These are phyloP conservation scores for Ptychoptera albimana DNA, from an alignment of 2,888 invertebrate genomes.

Conservation along the genomic window DNA sequence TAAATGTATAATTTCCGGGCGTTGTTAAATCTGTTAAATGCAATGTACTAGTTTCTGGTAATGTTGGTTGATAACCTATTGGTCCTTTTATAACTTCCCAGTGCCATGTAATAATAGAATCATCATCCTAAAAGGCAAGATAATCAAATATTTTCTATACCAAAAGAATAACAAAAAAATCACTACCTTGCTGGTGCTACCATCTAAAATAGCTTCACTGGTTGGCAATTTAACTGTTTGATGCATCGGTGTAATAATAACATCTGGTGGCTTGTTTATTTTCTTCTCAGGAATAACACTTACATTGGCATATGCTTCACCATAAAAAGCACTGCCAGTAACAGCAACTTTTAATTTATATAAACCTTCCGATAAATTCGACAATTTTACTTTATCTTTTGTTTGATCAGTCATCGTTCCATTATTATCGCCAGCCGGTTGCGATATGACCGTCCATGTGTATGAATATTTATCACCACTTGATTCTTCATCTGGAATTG, in stretches of 20 bases:
- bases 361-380: constrained; percentile 69
- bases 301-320: constrained; percentile 75
- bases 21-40: constrained; percentile 68
- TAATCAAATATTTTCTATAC: not conserved
- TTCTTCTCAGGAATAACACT: constrained; percentile 74
- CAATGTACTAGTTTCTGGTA: constrained; percentile 65
- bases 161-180: not conserved
- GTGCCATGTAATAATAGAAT: constrained; percentile 71
- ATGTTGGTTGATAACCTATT: constrained; percentile 63
- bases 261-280: constrained; percentile 68
- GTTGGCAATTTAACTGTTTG: constrained; percentile 83
- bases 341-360: constrained; percentile 79
- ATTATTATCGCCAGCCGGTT: constrained; percentile 61
- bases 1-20: constrained; percentile 82
- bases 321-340: constrained; percentile 58
- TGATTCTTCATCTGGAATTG: constrained; percentile 56
- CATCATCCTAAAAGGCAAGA: constrained; percentile 44
- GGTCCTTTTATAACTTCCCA: constrained; percentile 89
- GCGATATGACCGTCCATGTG: constrained; percentile 73
- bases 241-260: constrained; percentile 68
- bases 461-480: constrained; percentile 67
- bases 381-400: constrained; percentile 65
- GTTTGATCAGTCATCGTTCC: constrained; percentile 71
- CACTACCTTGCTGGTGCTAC: constrained; percentile 47
- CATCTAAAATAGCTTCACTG: constrained; percentile 80